Base-by-base conservation (phyloP, 2,888 invertebrate species). In the Spicauda simplicius region DNA sequence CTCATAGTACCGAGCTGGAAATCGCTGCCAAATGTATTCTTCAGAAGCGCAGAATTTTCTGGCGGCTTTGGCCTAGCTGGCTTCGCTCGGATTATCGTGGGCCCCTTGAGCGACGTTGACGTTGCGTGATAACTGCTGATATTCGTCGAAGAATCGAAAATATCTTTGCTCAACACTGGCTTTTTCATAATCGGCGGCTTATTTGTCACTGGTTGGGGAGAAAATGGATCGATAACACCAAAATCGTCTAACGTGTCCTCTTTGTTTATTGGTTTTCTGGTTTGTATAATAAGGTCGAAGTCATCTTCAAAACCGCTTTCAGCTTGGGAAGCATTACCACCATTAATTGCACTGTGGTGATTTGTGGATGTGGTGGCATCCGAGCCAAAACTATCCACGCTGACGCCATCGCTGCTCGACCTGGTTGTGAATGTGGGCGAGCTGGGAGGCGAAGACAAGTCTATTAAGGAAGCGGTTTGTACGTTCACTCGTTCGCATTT, bases 221-320 rank as follows among this genome's bases (percentile, higher is more conserved):
- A 94, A 78, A 95, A 95, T 8, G 95, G 95, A 82, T 95, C 95
- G 54, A 88, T 77, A 18, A 84, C 72, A 62, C 88, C 85, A 85
- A 95, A 94, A 69, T 94, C 94, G 76, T 95, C 94, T 61, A 92
- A 82, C 11, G 88, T 90, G 54, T 88, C 86, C 11, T 89, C 87
- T 78, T 88, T 86, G 76, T 80, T 77, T 37, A 84, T 74, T 57
- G 79, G 80, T 77, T 91, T 94, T 77, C 88, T 87, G 71, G 91
- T 83, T 73, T 88, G 88, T 5, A 95, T 91, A 76, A 95, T 95
- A 56, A 95, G 91, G 80, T 97, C 96, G 82, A 96, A 97, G 82
- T 97, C 97, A 88, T 97, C 97, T 84, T 97, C 97, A 81, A 97
- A 97, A 4, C 97, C 96, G 86, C 96, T 96, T 81, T 96, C 96